These are phyloP conservation scores for Pantherophis alleghaniensis DNA, from an alignment of 2,797 vertebrate genomes.

Conservation along the genomic window DNA sequence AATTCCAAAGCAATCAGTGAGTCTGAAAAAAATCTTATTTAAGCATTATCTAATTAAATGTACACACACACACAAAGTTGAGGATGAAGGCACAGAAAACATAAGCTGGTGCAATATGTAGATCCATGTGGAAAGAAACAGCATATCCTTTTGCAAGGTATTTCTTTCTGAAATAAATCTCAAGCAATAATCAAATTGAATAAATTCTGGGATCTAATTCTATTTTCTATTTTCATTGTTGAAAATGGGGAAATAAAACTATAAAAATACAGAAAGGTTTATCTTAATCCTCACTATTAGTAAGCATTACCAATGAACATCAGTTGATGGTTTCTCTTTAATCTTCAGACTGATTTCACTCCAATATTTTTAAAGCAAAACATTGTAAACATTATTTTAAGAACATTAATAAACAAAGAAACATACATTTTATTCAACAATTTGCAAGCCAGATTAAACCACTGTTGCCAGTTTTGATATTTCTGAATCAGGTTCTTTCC, in stretches of 20 bases:
- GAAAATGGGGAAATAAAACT: neutral
- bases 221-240: neutral
- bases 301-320: neutral
- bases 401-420: constrained; percentile 1
- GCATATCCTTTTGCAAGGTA: neutral
- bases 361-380: neutral
- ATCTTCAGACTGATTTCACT: neutral
- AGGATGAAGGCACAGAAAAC: neutral
- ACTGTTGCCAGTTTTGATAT: neutral
- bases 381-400: neutral
- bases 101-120: neutral
- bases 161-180: neutral
- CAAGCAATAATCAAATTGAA: neutral
- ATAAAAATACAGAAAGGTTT: neutral
- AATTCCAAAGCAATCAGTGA: neutral
- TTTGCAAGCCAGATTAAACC: neutral
- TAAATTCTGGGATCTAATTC: neutral
- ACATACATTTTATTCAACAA: neutral
- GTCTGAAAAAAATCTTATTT: neutral
- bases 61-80: neutral
- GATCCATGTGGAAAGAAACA: neutral
- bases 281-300: neutral
- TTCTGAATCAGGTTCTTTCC: neutral
- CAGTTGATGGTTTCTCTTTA: neutral
- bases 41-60: neutral